Percentiles rank a stretch among this genome's conserved stretches.
phyloP scores from a whole-genome alignment of 35 echinoderm and acorn worm genomes.

The Apostichopus parvimensis region DNA sequence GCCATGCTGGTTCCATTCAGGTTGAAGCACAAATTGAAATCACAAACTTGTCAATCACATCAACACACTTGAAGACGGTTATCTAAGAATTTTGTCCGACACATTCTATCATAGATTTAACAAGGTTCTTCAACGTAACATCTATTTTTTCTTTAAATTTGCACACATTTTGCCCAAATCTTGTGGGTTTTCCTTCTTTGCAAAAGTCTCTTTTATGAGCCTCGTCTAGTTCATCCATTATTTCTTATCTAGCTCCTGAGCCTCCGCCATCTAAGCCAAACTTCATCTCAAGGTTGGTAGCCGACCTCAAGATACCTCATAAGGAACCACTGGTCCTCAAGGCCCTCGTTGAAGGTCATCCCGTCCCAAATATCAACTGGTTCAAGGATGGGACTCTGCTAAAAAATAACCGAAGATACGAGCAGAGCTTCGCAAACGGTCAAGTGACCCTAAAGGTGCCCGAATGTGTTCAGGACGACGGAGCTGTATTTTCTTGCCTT shows the following conservation, averaged over 20 bases:
- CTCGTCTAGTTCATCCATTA: background rate
- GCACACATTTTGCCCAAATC: no score
- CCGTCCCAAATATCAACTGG: slow-evolving; percentile 55
- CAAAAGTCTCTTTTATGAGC: no score
- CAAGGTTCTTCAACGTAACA: no score
- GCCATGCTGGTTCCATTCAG: no score
- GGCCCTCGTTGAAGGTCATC: slow-evolving; percentile 42
- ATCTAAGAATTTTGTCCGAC: no score
- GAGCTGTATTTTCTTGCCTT: slow-evolving; percentile 82
- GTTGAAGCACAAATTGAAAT: no score
- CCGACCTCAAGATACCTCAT: slow-evolving; percentile 42
- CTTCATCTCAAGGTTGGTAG: slow-evolving; percentile 33
- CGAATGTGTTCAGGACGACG: slow-evolving; percentile 86
- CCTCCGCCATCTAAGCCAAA: slow-evolving; percentile 43
- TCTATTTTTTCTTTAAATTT: no score
- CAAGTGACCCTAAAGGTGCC: slow-evolving; percentile 67
- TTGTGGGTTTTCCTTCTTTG: no score
- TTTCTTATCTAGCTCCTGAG: slow-evolving; percentile 36
- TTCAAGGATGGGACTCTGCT: slow-evolving; percentile 44
- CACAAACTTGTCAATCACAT: no score
- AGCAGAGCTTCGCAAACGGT: slow-evolving; percentile 54
- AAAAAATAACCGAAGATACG: slow-evolving; percentile 42
- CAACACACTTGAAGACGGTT: no score
- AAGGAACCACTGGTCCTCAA: slow-evolving; percentile 16
- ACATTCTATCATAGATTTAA: no score